These are phyloP conservation scores for Coelogynopora nodosa DNA, from an alignment of 2,888 invertebrate species.

Conservation along the genomic window DNA sequence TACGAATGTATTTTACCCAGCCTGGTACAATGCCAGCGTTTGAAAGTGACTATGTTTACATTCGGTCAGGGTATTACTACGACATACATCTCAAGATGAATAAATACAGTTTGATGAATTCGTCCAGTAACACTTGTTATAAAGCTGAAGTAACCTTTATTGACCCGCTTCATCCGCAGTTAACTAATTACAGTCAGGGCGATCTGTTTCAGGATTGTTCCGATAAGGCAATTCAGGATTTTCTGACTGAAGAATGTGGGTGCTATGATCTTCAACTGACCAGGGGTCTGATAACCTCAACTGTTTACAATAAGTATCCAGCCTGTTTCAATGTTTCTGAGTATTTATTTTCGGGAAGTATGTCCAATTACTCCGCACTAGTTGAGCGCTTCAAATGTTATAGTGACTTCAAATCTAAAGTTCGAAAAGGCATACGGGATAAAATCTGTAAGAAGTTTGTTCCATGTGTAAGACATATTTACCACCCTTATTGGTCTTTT, in stretches of 20 bases:
- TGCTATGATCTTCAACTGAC: neutral
- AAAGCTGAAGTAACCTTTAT: neutral
- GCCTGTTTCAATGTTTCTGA: slow-evolving; percentile 1
- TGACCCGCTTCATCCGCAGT: neutral
- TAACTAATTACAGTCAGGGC: too few species aligned
- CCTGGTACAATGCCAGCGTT: neutral
- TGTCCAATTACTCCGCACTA: neutral
- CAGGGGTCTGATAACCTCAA: neutral
- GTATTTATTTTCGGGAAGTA: neutral
- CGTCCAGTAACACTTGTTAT: neutral
- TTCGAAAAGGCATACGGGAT: too few species aligned
- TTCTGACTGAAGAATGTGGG: neutral
- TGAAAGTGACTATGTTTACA: neutral
- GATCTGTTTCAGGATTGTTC: neutral
- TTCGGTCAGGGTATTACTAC: neutral
- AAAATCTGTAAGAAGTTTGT: neutral
- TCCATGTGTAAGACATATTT: neutral
- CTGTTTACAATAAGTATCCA: neutral
- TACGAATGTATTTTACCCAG: neutral
- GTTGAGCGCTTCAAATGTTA: neutral
- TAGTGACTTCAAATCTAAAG: neutral
- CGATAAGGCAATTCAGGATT: neutral
- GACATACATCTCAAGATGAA: neutral
- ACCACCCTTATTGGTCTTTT: neutral
- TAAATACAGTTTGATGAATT: neutral